Evolutionary conservation across 2,797 vertebrate species (phyloP), one percentile per base, ranked within the genome.

Genomic region (Hozukius guyotensis): DNA sequence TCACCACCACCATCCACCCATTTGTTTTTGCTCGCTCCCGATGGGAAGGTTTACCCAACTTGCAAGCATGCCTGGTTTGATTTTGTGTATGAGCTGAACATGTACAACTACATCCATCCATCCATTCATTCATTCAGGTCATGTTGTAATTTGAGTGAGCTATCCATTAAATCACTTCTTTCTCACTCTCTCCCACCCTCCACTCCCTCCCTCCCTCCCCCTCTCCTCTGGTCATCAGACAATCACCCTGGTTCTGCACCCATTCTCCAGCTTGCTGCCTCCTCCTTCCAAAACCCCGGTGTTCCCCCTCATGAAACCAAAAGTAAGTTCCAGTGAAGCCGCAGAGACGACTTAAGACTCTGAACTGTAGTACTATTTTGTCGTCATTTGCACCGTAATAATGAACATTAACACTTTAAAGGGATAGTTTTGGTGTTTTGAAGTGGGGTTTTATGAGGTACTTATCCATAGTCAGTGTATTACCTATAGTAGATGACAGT

Each of bases 221-320:
- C 70, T 75, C 84, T 72, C 87, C 75, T 93, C 88, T 82, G 74
- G 81, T 81, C 90, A 93, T 95, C 93, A 96, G 96, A 96, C 93
- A 95, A 93, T 94, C 96, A 96, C 90, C 93, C 95, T 89, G 96
- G 95, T 92, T 95, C 96, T 94, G 94, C 96, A 84, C 95, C 96
- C 94, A 95, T 96, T 77, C 95, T 96, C 91, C 96, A 96, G 94
- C 96, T 96, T 94, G 95, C 96, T 86, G 94, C 95, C 80, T 87
- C 95, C 92, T 94, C 96, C 94, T 96, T 96, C 93, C 96, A 96
- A 93, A 95, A 95, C 87, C 91, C 94, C 0, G 96, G 95, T 78
- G 95, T 80, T 38, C 93, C 95, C 87, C 90, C 95, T 20, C 95
- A 96, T 83, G 96, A 96, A 94, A 93, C 91, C 92, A 96, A 96